A percentile compares a stretch with the other conserved stretches of the same genome.
These are phyloP conservation scores for Psittacula cyanocephala DNA, from an alignment of 2,113 vertebrate genomes.

Conservation along the genomic window DNA sequence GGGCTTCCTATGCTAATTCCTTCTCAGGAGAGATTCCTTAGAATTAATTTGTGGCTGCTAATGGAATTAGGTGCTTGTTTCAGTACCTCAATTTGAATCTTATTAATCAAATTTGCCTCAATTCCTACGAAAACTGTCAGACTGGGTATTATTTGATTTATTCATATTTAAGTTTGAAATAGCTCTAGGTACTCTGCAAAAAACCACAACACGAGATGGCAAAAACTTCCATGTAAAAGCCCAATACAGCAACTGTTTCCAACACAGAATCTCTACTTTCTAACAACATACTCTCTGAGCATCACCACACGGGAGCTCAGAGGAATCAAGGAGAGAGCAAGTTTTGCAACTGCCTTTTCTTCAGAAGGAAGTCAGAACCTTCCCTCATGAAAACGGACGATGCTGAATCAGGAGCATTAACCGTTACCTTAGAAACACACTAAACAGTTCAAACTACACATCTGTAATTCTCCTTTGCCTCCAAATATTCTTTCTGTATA, in stretches of 20 bases:
- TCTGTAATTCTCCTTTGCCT: neutral
- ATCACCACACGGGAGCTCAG: neutral
- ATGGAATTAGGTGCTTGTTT: constrained; percentile 39
- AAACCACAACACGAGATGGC: neutral
- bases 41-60: constrained; percentile 31
- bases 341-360: neutral
- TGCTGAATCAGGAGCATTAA: neutral
- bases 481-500: neutral
- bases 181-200: neutral
- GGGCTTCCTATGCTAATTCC: neutral
- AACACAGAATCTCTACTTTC: neutral
- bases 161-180: neutral
- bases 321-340: neutral
- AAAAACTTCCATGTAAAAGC: neutral
- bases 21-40: neutral
- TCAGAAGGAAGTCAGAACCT: neutral
- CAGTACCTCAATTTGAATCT: constrained; percentile 20
- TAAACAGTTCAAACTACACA: neutral
- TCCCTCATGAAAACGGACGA: accelerated
- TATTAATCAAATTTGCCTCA: constrained; percentile 27
- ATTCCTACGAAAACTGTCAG: neutral
- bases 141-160: neutral
- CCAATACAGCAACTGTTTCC: neutral
- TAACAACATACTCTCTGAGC: neutral
- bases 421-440: neutral